phyloP scores from a whole-genome alignment of 2,797 vertebrate genomes.

The Danionella dracula region DNA sequence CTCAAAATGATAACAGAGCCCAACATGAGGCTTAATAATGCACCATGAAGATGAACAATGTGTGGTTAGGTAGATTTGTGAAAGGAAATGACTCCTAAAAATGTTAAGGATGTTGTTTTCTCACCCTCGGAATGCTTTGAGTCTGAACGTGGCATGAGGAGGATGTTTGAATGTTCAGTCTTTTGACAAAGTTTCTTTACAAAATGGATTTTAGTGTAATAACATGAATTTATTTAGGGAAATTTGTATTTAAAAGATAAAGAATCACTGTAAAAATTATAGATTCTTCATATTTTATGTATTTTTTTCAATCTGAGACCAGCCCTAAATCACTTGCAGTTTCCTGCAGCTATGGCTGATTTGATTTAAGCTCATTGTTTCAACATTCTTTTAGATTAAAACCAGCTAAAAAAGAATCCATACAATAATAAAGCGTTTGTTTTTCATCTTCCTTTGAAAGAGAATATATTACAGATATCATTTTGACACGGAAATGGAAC shows the following conservation, averaged over 20 bases:
- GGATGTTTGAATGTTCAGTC: no score
- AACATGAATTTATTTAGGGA: no score
- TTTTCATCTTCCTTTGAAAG: conserved; percentile 42
- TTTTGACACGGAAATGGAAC: background rate
- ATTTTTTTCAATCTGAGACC: no score
- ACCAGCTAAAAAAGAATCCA: conserved; percentile 6
- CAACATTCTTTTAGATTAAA: background rate
- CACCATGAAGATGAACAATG: conserved; percentile 9
- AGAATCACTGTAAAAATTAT: no score
- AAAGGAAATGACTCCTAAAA: background rate
- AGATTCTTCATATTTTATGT: no score
- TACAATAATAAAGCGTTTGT: conserved; percentile 54
- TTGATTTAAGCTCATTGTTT: conserved; percentile 3
- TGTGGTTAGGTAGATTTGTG: background rate
- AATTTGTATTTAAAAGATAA: no score
- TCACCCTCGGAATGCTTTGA: background rate
- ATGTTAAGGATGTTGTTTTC: background rate
- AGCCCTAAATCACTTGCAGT: background rate
- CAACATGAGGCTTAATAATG: background rate
- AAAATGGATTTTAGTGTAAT: no score
- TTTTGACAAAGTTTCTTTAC: no score
- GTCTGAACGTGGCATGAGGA: no score
- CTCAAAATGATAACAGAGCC: conserved; percentile 24
- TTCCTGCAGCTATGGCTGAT: conserved; percentile 3
- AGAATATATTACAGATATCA: conserved; percentile 32